Evolutionary conservation across 2,888 invertebrate genomes (phyloP), one percentile per base, ranked within the genome.

Genomic region (Tenthredo mesomela): DNA sequence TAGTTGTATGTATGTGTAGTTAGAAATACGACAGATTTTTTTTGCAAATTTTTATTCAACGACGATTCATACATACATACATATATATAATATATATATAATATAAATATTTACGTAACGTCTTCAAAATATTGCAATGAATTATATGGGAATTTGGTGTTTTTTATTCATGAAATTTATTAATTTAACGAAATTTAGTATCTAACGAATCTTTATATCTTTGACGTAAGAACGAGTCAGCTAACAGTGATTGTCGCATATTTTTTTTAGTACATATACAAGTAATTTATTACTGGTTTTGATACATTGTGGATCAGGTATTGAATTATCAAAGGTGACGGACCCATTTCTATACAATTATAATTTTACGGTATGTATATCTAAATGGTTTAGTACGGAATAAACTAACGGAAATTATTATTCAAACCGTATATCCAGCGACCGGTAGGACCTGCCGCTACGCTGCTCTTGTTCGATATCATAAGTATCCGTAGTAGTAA

Each of bases 371-470:
- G 21, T 18, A n/a, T 1, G n/a, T n/a, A 29, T 37, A 50, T 37
- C n/a, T 10, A 61, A 29, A 40, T 61, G 5, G 80, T 67, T 67
- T 67, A 29, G 18, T 18, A 67, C 21, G 7, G 15, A 47, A 47
- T 67, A 67, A 18, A 33, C 15, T 33, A 67, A 67, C 58, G 80
- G 80, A 61, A 61, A 33, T 80, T 37, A 40, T 80, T 50, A 40
- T 61, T 80, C 40, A 80, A 80, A 80, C 80, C 80, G 91, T 93
- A 4, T 88, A 90, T 88, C 88, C 47, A 87, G 87, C 86, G 85
- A 85, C 71, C 50, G 86, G 71, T 77, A 73, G 2, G 43, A 50
- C 80, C 25, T n/a, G 54, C 47, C 67, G 73, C n/a, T n/a, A n/a
- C n/a, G n/a, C n/a, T n/a, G n/a, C 70, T 29, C 18, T 82, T 54